These are phyloP conservation scores for Ovis canadensis DNA, from an alignment of 2,113 vertebrate genomes.

Conservation along the genomic window DNA sequence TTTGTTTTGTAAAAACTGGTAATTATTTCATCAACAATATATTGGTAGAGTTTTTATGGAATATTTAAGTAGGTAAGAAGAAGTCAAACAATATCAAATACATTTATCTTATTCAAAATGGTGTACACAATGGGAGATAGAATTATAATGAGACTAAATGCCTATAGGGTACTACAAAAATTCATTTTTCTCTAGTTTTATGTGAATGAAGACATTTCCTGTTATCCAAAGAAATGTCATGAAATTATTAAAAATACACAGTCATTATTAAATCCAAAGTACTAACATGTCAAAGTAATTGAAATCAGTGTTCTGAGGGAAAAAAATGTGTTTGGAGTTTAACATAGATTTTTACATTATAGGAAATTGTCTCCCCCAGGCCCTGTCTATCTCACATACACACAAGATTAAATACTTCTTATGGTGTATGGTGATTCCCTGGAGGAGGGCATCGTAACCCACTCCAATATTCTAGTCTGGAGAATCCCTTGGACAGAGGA, in stretches of 20 bases:
- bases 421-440: background rate
- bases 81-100: background rate
- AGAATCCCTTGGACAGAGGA: background rate
- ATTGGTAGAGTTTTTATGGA: background rate
- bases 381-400: too few relatives aligned
- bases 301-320: background rate
- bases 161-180: background rate
- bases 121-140: background rate
- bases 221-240: background rate
- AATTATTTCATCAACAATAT: background rate
- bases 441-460: background rate
- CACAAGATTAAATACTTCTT: background rate
- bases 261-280: background rate
- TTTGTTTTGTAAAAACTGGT: background rate
- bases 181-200: background rate
- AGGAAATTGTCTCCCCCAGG: background rate
- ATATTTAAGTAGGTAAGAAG: slow-evolving; percentile 7
- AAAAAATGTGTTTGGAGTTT: background rate
- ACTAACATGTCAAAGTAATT: slow-evolving; percentile 11
- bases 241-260: slow-evolving; percentile 17
- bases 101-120: background rate
- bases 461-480: background rate
- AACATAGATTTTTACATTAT: background rate
- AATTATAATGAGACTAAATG: slow-evolving; percentile 4
- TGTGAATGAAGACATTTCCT: background rate